Percentiles rank a stretch among this genome's conserved stretches.
phyloP scores from a whole-genome alignment of 2,888 invertebrate species.

The Philhelius pedissequus region DNA sequence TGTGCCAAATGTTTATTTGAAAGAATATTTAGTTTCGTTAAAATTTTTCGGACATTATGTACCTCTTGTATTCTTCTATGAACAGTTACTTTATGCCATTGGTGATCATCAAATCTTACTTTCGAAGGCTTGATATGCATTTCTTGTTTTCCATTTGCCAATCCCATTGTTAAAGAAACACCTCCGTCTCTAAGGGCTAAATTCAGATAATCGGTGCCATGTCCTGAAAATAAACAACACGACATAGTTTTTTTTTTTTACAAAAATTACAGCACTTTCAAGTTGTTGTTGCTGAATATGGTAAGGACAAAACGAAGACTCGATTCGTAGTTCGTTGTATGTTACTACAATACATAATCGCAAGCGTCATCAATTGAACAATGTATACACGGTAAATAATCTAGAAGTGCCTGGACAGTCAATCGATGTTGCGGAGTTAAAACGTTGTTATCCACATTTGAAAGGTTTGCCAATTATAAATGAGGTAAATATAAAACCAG shows the following conservation, averaged over 20 bases:
- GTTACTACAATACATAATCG: neutral
- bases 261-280: too few species aligned
- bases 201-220: conserved; percentile 93
- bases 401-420: conserved; percentile 4
- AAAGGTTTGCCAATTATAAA: neutral
- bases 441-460: neutral
- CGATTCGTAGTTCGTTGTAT: neutral
- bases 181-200: conserved; percentile 94
- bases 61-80: conserved; percentile 95
- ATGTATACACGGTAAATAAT: conserved; percentile 8
- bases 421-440: neutral
- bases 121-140: conserved; percentile 93
- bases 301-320: too few species aligned
- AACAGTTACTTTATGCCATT: conserved; percentile 96
- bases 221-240: conserved; percentile 81
- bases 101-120: conserved; percentile 96
- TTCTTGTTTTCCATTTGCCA: conserved; percentile 93
- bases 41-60: conserved; percentile 35
- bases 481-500: neutral
- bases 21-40: neutral
- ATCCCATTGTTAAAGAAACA: conserved; percentile 91
- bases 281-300: too few species aligned
- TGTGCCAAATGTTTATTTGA: neutral
- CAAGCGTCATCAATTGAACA: neutral
- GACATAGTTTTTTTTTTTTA: too few species aligned